phyloP scores from a whole-genome alignment of 2,797 vertebrate species.

The Platyrinchus mystaceus region DNA sequence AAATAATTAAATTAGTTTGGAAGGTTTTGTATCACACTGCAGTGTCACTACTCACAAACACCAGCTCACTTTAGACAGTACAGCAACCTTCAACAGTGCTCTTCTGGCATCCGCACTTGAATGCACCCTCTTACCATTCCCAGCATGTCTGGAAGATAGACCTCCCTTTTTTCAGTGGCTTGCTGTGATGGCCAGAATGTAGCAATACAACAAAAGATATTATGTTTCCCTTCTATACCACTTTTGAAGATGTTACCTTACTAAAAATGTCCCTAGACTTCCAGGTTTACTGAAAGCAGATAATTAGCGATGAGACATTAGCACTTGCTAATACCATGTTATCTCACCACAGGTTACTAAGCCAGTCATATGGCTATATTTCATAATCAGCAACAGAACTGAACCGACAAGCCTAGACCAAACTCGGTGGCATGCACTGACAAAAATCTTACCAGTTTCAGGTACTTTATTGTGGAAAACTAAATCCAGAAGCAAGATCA shows the following conservation, averaged over 20 bases:
- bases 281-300: neutral
- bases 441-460: constrained; percentile 9
- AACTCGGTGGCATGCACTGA: neutral
- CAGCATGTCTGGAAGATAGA: neutral
- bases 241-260: neutral
- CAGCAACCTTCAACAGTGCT: neutral
- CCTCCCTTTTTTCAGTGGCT: neutral
- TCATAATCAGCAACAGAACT: neutral
- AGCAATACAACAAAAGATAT: neutral
- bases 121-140: neutral
- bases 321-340: neutral
- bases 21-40: neutral
- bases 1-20: neutral
- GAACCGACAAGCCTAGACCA: neutral
- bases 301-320: neutral
- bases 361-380: neutral
- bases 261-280: neutral
- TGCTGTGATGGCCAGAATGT: neutral
- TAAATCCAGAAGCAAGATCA: neutral
- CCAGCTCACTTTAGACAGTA: neutral
- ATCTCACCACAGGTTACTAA: neutral
- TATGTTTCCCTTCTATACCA: neutral
- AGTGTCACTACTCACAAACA: neutral
- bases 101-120: neutral
- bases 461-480: neutral